Conservation (phyloP, 2,797 vertebrate species). For the Sebastes matsubarae region DNA sequence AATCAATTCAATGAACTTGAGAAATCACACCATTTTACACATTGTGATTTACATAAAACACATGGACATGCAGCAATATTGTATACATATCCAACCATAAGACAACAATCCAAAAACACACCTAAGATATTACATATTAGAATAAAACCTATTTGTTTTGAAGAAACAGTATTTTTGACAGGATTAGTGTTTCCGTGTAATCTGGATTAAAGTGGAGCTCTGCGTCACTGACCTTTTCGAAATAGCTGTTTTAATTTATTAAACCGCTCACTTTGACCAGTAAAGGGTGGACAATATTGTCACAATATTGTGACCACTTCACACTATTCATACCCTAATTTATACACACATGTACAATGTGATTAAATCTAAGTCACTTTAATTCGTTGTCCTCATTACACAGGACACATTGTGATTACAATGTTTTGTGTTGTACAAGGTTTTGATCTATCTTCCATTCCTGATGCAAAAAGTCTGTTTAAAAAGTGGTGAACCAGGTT, state of each 20-base stretch:
- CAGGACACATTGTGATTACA: too few species aligned
- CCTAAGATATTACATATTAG: background rate
- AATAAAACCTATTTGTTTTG: conserved; percentile 43
- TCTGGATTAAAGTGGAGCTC: conserved; percentile 78
- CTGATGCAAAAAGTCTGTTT: too few species aligned
- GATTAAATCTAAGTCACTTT: too few species aligned
- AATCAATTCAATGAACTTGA: conserved; percentile 48
- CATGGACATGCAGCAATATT: background rate
- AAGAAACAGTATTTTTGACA: conserved; percentile 72
- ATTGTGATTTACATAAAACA: background rate
- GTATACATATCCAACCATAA: background rate
- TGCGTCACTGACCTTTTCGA: conserved; percentile 79
- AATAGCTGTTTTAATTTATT: conserved; percentile 74
- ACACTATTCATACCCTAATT: background rate
- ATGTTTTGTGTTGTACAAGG: too few species aligned
- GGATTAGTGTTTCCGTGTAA: conserved; percentile 76
- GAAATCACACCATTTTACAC: background rate
- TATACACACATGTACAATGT: background rate
- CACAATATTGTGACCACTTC: conserved; percentile 23
- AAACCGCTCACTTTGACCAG: conserved; percentile 62
- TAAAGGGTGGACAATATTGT: conserved; percentile 26
- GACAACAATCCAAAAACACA: background rate
- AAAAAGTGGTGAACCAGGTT: too few species aligned
- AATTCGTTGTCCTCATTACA: too few species aligned
- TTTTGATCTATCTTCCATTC: too few species aligned